A percentile compares a stretch with the other conserved stretches of the same genome.
phyloP scores from a whole-genome alignment of 2,888 invertebrate species.

The Drosophila atroscutellata region DNA sequence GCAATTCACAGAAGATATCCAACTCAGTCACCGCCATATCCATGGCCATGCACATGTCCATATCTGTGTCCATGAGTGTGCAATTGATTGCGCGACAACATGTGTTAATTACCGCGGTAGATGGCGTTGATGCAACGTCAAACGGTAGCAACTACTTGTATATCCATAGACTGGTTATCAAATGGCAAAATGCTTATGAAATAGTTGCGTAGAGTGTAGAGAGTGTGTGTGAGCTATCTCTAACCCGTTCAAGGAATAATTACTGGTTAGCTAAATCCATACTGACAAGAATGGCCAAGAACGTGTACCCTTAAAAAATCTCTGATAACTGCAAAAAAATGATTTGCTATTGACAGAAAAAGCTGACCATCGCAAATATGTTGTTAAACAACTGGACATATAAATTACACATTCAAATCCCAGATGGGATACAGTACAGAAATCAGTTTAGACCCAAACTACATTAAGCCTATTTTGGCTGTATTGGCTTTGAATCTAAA shows the following conservation, averaged over 20 bases:
- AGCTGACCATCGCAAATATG: neutral
- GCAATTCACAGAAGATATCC: slow-evolving; percentile 67
- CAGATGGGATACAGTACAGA: neutral
- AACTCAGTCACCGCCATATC: slow-evolving; percentile 50
- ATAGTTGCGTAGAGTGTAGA: slow-evolving; percentile 3
- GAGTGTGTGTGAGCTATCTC: neutral
- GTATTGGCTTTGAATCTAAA: neutral
- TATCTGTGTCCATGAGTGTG: slow-evolving; percentile 63
- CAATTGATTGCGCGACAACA: slow-evolving; percentile 80
- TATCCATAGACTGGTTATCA: slow-evolving; percentile 39
- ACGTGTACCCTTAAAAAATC: neutral
- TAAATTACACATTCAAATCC: neutral
- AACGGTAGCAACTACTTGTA: slow-evolving; percentile 48
- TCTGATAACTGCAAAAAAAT: neutral
- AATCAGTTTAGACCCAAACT: neutral
- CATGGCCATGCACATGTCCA: slow-evolving; percentile 60
- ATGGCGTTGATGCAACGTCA: slow-evolving; percentile 70
- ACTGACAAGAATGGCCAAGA: slow-evolving; percentile 1
- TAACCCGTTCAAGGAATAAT: slow-evolving; percentile 13
- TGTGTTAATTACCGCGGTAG: slow-evolving; percentile 74
- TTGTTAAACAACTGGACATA: neutral
- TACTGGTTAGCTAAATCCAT: neutral
- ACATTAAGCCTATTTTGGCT: neutral
- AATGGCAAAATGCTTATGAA: slow-evolving; percentile 34
- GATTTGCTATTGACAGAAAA: neutral